A percentile compares a stretch with the other conserved stretches of the same genome.
These are phyloP conservation scores for Tethya wilhelma DNA, from an alignment of 37 sponge, comb jelly and placozoan species.

Conservation along the genomic window DNA sequence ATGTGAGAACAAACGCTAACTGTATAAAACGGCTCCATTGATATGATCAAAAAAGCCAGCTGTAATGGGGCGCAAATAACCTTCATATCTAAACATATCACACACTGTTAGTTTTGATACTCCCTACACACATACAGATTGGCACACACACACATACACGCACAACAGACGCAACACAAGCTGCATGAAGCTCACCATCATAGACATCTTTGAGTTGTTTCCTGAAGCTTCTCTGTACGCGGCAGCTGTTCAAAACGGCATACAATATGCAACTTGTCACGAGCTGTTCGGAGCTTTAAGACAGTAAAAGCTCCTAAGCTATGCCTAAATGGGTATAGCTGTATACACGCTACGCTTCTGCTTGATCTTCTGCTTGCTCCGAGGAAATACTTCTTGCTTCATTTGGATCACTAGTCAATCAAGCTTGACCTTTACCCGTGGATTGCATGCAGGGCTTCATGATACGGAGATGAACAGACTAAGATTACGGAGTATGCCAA, in stretches of 20 bases:
- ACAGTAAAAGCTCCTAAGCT: no score
- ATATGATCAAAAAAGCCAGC: not conserved
- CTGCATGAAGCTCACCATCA: conserved; percentile 14
- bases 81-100: not conserved
- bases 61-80: not conserved
- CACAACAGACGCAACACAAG: no score
- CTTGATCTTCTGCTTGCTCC: no score
- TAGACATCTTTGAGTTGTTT: conserved; percentile 18
- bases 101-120: not conserved
- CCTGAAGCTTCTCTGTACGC: not conserved
- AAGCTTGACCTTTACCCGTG: no score
- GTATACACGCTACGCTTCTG: no score
- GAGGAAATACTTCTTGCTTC: no score
- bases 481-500: not conserved
- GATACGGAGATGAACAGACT: not conserved
- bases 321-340: no score
- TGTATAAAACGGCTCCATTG: not conserved
- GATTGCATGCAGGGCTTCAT: no score
- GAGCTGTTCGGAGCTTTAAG: no score
- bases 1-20: not conserved
- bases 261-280: no score
- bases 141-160: no score
- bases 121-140: not conserved
- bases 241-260: not conserved
- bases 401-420: no score